These are phyloP conservation scores for Andinoacara biseriatus DNA, from an alignment of 2,113 vertebrate species.

Conservation along the genomic window DNA sequence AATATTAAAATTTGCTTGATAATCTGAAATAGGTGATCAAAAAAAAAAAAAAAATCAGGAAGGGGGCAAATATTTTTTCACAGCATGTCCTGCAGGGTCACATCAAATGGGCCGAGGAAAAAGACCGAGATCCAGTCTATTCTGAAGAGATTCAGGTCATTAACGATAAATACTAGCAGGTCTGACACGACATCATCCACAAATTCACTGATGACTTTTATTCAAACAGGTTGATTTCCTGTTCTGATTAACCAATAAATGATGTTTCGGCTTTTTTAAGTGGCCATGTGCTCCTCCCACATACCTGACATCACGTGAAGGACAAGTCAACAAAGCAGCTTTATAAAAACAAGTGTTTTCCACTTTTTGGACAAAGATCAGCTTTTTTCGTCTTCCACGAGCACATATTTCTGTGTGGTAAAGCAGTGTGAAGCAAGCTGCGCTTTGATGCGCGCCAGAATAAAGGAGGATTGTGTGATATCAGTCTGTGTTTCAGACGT, in stretches of 20 bases:
- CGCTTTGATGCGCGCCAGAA: slow-evolving; percentile 19
- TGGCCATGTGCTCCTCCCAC: slow-evolving; percentile 26
- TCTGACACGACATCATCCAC: not conserved
- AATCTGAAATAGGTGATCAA: too few relatives aligned
- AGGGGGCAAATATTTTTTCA: too few relatives aligned
- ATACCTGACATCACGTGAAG: slow-evolving; percentile 17
- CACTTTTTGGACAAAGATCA: slow-evolving; percentile 33
- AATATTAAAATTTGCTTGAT: too few relatives aligned
- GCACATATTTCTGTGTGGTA: not conserved
- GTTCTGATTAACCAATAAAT: not conserved
- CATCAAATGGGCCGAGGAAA: too few relatives aligned
- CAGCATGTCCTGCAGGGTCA: too few relatives aligned
- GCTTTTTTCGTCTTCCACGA: not conserved
- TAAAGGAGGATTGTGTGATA: slow-evolving; percentile 27
- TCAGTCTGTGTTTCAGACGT: slow-evolving; percentile 3
- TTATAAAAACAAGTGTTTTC: slow-evolving; percentile 32
- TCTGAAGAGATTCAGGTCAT: too few relatives aligned
- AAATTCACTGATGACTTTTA: slow-evolving; percentile 5
- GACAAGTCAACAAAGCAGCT: slow-evolving; percentile 25
- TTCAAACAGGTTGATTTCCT: not conserved
- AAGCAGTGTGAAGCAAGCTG: slow-evolving; percentile 15
- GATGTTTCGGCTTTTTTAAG: slow-evolving; percentile 34
- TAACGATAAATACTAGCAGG: not conserved
- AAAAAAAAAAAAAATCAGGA: too few relatives aligned
- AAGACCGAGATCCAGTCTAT: too few relatives aligned